phyloP scores from a whole-genome alignment of 2,113 vertebrate genomes.

The Cyprinodon variegatus region DNA sequence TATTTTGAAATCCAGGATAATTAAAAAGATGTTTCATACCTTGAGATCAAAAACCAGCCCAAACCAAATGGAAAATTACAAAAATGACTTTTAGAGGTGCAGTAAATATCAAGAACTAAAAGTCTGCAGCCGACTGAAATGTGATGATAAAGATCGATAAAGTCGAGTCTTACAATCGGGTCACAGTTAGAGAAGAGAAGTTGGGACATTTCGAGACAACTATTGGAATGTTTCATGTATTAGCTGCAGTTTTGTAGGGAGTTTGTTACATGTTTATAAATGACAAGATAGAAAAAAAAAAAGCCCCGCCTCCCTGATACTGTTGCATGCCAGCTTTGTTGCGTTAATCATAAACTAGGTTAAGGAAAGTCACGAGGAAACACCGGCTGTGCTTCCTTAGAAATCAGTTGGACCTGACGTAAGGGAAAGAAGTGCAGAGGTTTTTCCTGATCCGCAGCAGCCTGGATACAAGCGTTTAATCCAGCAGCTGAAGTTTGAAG shows the following conservation, averaged over 20 bases:
- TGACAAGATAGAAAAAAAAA: not conserved
- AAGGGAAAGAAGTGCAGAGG: not conserved
- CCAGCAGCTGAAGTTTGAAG: not conserved
- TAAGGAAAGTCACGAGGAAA: conserved; percentile 51
- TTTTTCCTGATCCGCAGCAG: not conserved
- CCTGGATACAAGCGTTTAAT: not conserved
- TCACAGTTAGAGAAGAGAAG: not conserved
- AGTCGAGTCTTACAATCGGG: not conserved
- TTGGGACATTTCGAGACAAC: not conserved
- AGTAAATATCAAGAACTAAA: not conserved
- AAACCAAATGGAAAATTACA: too few relatives aligned
- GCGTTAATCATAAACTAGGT: not conserved
- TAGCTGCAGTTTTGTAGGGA: not conserved
- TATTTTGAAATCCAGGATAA: not conserved
- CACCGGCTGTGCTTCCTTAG: conserved; percentile 17
- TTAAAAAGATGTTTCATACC: not conserved
- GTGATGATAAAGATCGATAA: not conserved
- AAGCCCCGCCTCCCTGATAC: not conserved
- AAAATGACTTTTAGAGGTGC: not conserved
- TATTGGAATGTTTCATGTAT: not conserved
- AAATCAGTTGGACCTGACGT: not conserved
- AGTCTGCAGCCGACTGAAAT: not conserved
- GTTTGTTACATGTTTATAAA: not conserved
- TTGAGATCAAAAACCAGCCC: not conserved
- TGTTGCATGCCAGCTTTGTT: not conserved